Evolutionary conservation across 2,888 invertebrate genomes (phyloP).

Genomic region (Scrobipalpa costella): DNA sequence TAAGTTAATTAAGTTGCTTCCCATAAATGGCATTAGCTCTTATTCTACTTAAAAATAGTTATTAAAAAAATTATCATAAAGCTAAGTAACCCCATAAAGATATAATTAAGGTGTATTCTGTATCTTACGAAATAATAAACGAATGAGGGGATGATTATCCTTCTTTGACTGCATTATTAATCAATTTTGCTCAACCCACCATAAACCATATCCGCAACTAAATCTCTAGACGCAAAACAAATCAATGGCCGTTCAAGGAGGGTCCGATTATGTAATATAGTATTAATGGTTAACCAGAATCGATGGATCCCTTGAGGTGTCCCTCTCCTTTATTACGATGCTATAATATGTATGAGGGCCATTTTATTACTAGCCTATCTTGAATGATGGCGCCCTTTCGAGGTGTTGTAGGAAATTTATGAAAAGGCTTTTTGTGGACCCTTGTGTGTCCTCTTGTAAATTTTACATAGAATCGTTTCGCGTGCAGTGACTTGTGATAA

Average conservation of each 20-base stretch:
- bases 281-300: slow-evolving; percentile 72
- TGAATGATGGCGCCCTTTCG: slow-evolving; percentile 56
- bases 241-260: slow-evolving; percentile 38
- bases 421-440: slow-evolving; percentile 55
- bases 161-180: slow-evolving; percentile 13
- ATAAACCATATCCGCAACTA: slow-evolving; percentile 20
- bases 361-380: slow-evolving; percentile 70
- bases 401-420: slow-evolving; percentile 62
- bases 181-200: slow-evolving; percentile 10
- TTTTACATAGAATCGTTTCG: slow-evolving; percentile 45
- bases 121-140: too few relatives aligned
- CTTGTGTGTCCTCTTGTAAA: slow-evolving; percentile 53
- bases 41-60: too few relatives aligned
- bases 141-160: slow-evolving; percentile 1
- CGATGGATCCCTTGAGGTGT: slow-evolving; percentile 68
- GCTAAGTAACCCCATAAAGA: too few relatives aligned
- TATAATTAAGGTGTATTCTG: too few relatives aligned
- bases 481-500: slow-evolving; percentile 22
- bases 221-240: slow-evolving; percentile 35
- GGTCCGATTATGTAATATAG: slow-evolving; percentile 54
- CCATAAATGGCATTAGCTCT: too few relatives aligned
- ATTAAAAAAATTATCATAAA: too few relatives aligned
- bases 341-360: slow-evolving; percentile 70
- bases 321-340: slow-evolving; percentile 63
- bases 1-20: too few relatives aligned